phyloP scores from a whole-genome alignment of 2,113 vertebrate species.

The Rhea americana region DNA sequence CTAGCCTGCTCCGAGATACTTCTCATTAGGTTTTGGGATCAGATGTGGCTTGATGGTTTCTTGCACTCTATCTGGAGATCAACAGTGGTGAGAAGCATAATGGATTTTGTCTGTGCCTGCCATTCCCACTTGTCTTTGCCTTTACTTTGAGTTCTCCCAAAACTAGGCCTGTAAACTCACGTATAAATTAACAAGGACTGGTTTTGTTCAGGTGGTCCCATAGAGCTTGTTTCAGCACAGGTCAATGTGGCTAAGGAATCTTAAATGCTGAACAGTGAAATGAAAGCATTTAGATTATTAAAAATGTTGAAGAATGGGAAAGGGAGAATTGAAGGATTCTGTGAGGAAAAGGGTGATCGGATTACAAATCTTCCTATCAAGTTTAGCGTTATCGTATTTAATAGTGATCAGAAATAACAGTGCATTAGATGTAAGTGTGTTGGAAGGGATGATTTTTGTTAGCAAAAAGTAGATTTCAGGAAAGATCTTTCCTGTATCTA shows the following conservation, averaged over 20 bases:
- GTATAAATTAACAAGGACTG: background rate
- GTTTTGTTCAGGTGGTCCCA: background rate
- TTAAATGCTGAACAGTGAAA: background rate
- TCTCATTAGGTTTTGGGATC: background rate
- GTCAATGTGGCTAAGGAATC: background rate
- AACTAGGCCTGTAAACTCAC: background rate
- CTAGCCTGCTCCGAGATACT: background rate
- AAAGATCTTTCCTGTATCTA: background rate
- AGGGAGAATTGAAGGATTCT: background rate
- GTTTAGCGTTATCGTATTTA: background rate
- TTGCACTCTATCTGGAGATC: background rate
- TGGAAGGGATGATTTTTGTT: background rate
- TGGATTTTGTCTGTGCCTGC: background rate
- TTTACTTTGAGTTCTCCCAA: background rate
- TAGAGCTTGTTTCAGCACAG: background rate
- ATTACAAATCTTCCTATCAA: background rate
- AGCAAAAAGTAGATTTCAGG: background rate
- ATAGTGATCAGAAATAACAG: background rate
- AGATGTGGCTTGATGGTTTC: background rate
- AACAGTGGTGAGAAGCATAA: fast-evolving
- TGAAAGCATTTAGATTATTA: background rate
- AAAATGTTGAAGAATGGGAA: background rate
- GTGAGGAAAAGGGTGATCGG: background rate
- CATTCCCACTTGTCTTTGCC: background rate
- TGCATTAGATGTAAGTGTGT: background rate